Conservation (phyloP, 2,888 invertebrate species). For the Scaptomyza tumidula region DNA sequence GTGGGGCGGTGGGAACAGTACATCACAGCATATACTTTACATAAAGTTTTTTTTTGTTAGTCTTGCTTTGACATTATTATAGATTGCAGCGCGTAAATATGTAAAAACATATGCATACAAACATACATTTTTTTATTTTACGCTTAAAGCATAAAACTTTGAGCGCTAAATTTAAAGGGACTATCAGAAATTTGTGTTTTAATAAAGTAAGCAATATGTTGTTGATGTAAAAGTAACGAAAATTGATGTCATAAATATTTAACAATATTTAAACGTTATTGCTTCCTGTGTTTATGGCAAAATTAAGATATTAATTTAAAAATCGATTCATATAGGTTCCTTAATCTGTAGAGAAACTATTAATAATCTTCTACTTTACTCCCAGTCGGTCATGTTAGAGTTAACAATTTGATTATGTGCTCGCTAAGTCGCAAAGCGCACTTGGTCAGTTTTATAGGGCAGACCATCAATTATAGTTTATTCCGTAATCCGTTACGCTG, state of each 20-base stretch:
- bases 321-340: not conserved
- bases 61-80: constrained; percentile 28
- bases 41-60: constrained; percentile 30
- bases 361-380: not conserved
- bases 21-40: constrained; percentile 9
- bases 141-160: constrained; percentile 15
- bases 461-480: constrained; percentile 28
- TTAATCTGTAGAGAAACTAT: not conserved
- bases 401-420: constrained; percentile 2
- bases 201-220: not conserved
- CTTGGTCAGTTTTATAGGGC: constrained; percentile 17
- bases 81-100: constrained; percentile 18
- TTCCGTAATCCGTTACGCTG: constrained; percentile 11
- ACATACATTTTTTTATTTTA: constrained; percentile 7
- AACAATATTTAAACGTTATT: constrained; percentile 1
- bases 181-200: constrained; percentile 5
- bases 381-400: not conserved
- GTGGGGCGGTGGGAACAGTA: not conserved
- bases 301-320: too few relatives aligned
- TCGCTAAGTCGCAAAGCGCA: not conserved
- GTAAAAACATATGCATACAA: constrained; percentile 10
- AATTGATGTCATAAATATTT: constrained; percentile 17
- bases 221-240: constrained; percentile 6
- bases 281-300: too few relatives aligned
- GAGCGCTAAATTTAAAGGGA: constrained; percentile 23